Conservation (phyloP, 2,888 invertebrate genomes). For the Lasioglossum villosulum region DNA sequence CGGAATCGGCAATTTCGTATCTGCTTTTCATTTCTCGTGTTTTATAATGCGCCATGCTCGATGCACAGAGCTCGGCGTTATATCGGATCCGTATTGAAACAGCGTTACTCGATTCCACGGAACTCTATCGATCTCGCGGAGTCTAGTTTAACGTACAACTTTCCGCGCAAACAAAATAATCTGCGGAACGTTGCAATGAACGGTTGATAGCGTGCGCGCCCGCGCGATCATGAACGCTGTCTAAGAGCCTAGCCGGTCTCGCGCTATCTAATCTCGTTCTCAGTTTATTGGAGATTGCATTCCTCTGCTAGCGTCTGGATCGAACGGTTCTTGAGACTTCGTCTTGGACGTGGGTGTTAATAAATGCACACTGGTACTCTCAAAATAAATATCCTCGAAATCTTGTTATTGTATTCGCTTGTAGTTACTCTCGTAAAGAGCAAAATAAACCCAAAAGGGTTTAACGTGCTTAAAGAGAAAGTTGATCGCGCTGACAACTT, state of each 20-base stretch:
- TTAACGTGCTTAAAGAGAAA: no score
- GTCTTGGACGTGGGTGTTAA: no score
- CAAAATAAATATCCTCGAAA: no score
- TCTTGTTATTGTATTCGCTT: no score
- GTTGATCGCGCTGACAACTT: no score
- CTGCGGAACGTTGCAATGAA: neutral
- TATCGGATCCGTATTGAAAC: neutral
- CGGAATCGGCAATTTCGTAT: neutral
- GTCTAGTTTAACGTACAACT: conserved; percentile 1
- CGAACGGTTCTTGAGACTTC: neutral
- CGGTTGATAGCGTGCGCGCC: neutral
- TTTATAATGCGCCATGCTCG: neutral
- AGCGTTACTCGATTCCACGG: neutral
- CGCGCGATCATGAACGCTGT: neutral
- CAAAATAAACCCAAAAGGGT: no score
- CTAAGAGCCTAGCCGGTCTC: neutral
- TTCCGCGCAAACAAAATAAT: conserved; percentile 10
- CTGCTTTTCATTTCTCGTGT: neutral
- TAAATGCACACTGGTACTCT: no score
- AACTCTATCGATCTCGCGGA: neutral
- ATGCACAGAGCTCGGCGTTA: neutral
- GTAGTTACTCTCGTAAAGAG: no score
- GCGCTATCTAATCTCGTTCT: neutral
- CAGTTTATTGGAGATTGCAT: neutral
- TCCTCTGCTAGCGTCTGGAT: neutral